Percentiles rank a stretch among this genome's conserved stretches.
Evolutionary conservation across 2,797 vertebrate species (phyloP).

Genomic region (Simalia tracyae): DNA sequence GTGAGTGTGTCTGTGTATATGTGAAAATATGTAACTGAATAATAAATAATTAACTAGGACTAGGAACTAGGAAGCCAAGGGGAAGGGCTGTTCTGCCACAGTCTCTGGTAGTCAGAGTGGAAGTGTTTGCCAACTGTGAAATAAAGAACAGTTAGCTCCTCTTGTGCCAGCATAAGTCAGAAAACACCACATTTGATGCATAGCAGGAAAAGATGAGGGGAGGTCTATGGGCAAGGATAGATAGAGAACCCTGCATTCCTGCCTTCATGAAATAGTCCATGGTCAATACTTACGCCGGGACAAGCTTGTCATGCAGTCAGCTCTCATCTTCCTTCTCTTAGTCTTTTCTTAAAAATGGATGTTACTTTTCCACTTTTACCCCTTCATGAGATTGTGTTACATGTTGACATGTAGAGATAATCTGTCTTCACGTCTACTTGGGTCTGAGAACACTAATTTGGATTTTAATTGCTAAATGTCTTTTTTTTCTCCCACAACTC

Average conservation of each 20-base stretch:
- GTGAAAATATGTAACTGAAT: background rate
- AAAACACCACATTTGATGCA: background rate
- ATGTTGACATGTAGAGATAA: background rate
- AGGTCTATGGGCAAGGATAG: too few species aligned
- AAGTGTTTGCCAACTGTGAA: background rate
- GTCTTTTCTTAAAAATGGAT: background rate
- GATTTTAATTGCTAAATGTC: constrained; percentile 58
- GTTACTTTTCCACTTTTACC: background rate
- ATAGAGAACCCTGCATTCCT: background rate
- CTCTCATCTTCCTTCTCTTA: too few species aligned
- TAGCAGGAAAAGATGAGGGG: background rate
- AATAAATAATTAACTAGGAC: background rate
- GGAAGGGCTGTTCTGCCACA: background rate
- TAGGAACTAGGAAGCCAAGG: background rate
- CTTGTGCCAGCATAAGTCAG: background rate
- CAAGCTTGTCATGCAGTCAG: background rate
- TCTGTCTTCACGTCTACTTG: background rate
- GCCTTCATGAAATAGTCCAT: background rate
- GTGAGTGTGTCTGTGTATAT: background rate
- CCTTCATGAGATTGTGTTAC: background rate
- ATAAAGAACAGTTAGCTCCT: background rate
- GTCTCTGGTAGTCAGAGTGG: background rate
- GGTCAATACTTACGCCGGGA: background rate
- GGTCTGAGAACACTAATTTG: constrained; percentile 38
- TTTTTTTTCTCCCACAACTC: constrained; percentile 41